Evolutionary conservation across 1,140 invertebrate genomes (phyloP).

Genomic region (Patella vulgata): DNA sequence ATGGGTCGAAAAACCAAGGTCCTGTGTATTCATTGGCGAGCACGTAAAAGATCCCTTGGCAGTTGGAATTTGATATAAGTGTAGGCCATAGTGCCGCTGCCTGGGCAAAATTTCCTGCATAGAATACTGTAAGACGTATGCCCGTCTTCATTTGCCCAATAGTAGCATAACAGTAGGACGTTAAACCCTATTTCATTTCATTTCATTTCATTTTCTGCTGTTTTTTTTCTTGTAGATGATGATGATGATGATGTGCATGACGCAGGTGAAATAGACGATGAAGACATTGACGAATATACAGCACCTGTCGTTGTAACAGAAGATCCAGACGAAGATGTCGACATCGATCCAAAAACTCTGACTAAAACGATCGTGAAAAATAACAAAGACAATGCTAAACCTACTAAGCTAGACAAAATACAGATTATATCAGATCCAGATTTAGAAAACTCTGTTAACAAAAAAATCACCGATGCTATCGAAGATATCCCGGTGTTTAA

Average conservation of each 20-base stretch:
- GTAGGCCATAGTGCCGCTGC: too few relatives aligned
- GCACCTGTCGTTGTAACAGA: conserved; percentile 7
- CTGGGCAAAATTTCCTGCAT: too few relatives aligned
- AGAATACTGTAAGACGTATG: too few relatives aligned
- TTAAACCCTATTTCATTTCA: too few relatives aligned
- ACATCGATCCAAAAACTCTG: conserved; percentile 23
- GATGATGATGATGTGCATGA: conserved; percentile 27
- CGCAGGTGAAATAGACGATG: conserved; percentile 35
- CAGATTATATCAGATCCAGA: conserved; percentile 43
- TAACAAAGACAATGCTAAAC: conserved; percentile 27
- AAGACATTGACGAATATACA: conserved; percentile 31
- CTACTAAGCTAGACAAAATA: not conserved
- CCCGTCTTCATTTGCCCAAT: too few relatives aligned
- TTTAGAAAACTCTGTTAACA: conserved; percentile 25
- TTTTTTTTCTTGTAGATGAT: too few relatives aligned
- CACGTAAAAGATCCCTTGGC: too few relatives aligned
- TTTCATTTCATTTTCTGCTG: too few relatives aligned
- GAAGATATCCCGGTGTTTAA: conserved; percentile 55
- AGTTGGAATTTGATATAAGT: too few relatives aligned
- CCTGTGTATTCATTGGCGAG: too few relatives aligned
- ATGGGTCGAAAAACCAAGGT: too few relatives aligned
- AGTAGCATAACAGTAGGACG: too few relatives aligned
- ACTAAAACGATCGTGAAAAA: conserved; percentile 1
- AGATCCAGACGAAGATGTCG: conserved; percentile 24
- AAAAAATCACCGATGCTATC: conserved; percentile 41